Conservation (phyloP, 2,888 invertebrate species). For the Chrysolina americana region DNA sequence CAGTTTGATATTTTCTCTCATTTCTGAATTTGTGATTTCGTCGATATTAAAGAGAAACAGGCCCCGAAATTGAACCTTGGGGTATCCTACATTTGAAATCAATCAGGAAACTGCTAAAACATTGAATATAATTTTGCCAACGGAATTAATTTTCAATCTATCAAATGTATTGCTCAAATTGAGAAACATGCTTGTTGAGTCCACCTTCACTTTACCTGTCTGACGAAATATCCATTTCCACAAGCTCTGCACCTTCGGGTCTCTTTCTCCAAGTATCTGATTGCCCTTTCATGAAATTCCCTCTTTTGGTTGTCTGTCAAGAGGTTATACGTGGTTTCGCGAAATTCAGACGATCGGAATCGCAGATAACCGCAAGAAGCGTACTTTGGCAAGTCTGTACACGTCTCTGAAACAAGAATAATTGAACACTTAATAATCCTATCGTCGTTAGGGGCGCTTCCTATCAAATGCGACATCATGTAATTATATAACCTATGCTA, state of each 20-base stretch:
- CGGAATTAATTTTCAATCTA: too few species aligned
- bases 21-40: too few species aligned
- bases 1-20: too few species aligned
- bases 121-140: too few species aligned
- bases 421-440: neutral
- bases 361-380: constrained; percentile 77
- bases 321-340: constrained; percentile 75
- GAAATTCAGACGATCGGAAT: constrained; percentile 73
- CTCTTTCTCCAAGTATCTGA: constrained; percentile 74
- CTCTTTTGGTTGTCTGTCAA: constrained; percentile 77
- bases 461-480: too few species aligned
- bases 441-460: too few species aligned
- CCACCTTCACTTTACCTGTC: constrained; percentile 35
- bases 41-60: too few species aligned
- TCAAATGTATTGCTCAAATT: too few species aligned
- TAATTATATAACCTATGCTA: too few species aligned
- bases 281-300: constrained; percentile 74
- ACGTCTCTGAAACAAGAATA: constrained; percentile 66
- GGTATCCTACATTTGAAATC: too few species aligned
- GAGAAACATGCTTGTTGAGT: neutral
- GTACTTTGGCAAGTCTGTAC: constrained; percentile 73
- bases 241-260: constrained; percentile 74
- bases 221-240: constrained; percentile 73
- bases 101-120: too few species aligned
- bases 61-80: too few species aligned